These are phyloP conservation scores for Hylia prasina DNA, from an alignment of 2,113 vertebrate species.

Conservation along the genomic window DNA sequence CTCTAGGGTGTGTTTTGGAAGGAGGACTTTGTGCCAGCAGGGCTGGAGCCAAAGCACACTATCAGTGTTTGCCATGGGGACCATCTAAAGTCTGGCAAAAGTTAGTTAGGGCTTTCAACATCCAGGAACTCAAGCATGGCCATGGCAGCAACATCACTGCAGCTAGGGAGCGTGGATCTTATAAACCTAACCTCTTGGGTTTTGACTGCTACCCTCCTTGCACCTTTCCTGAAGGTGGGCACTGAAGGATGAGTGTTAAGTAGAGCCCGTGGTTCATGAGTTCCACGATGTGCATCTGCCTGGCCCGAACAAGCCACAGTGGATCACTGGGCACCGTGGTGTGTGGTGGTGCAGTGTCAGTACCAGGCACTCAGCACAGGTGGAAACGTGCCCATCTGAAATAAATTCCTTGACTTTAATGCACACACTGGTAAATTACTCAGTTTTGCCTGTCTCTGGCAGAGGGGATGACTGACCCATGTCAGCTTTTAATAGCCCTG, in stretches of 20 bases:
- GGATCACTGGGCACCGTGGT: background rate
- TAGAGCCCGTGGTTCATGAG: background rate
- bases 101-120: background rate
- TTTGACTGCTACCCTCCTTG: background rate
- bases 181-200: rapidly evolving
- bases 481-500: background rate
- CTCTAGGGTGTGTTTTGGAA: background rate
- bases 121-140: background rate
- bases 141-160: background rate
- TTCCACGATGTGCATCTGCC: background rate
- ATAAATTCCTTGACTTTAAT: background rate
- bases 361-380: background rate
- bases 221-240: background rate
- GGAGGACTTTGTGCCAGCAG: rapidly evolving
- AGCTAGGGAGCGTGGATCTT: rapidly evolving
- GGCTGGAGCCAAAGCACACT: background rate
- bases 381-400: background rate
- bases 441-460: background rate
- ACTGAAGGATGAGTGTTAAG: background rate
- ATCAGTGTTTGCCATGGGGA: background rate
- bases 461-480: background rate
- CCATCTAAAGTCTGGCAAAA: background rate
- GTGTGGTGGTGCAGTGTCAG: background rate
- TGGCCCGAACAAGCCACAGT: background rate
- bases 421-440: background rate